Evolutionary conservation across 2,888 invertebrate genomes (phyloP).

Genomic region (Cryptosula pallasiana): DNA sequence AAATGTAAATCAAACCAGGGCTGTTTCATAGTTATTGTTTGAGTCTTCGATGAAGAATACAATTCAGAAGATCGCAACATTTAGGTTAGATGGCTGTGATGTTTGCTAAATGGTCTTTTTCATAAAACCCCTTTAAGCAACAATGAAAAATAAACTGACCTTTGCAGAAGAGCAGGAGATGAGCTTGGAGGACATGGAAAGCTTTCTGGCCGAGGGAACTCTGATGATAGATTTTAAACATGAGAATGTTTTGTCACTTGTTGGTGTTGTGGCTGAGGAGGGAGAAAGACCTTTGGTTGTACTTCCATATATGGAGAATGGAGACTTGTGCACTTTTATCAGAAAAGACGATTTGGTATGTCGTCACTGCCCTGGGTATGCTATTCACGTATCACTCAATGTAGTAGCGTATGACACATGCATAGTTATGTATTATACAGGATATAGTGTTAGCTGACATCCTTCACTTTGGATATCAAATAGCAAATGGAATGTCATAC

Average conservation of each 20-base stretch:
- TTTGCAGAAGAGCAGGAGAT: slow-evolving; percentile 20
- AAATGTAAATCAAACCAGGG: too few species aligned
- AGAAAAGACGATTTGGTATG: neutral
- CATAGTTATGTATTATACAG: too few species aligned
- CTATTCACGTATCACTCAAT: too few species aligned
- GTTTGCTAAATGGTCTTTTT: too few species aligned
- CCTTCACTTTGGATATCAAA: slow-evolving; percentile 55
- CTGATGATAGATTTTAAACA: slow-evolving; percentile 54
- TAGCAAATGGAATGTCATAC: slow-evolving; percentile 58
- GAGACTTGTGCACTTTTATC: slow-evolving; percentile 9
- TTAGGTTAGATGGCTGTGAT: too few species aligned
- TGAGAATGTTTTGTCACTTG: slow-evolving; percentile 49
- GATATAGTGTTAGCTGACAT: slow-evolving; percentile 55
- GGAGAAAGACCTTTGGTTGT: slow-evolving; percentile 50
- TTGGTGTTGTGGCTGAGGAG: slow-evolving; percentile 48
- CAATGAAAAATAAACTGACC: too few species aligned
- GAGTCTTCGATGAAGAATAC: too few species aligned
- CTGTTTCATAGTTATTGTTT: too few species aligned
- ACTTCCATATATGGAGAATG: slow-evolving; percentile 53
- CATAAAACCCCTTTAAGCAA: too few species aligned
- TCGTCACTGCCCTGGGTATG: too few species aligned
- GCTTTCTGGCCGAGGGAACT: neutral
- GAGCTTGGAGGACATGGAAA: slow-evolving; percentile 13
- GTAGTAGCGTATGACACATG: too few species aligned
- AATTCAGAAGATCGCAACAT: too few species aligned